Evolutionary conservation across 2,113 vertebrate species (phyloP), one percentile per base, ranked within the genome.

Genomic region (Pyrgilauda ruficollis): DNA sequence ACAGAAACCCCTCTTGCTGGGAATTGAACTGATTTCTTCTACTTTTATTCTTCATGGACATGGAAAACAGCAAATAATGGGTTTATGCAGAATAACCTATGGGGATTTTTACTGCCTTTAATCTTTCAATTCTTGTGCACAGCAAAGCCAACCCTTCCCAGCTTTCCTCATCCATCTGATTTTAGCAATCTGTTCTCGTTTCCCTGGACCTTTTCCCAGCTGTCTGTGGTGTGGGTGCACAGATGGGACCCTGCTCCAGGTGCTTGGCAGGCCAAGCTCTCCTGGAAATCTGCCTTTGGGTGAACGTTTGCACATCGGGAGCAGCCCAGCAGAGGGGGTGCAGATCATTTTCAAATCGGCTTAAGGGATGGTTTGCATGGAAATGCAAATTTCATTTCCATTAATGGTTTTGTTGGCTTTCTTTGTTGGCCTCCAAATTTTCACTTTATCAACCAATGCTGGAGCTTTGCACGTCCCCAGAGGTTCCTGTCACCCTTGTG

Each of bases 261-360:
- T 3, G 5, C 27, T 41, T 24, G 84, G 59, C 77, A 86, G 81
- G n/a, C 53, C 41, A 15, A 37, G 39, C 43, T 73, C 63, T 84
- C 41, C 59, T 3, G 1, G 63, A 69, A 62, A 37, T 66, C 6
- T 63, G 24, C 31, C 52, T 59, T 67, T 30, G 80, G 75, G 23
- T 7, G 14, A 58, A 31, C 6, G 73, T 96, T 81, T 90, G 78
- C 92, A 89, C 39, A 15, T 75, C 67, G 39, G 91, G 35, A 84
- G 81, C 84, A 96, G 90, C 89, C 97, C 96, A 96, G 90, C 94
- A 97, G 92, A 97, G 95, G 94, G 94, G 94, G 83, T 92, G 90
- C 90, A 88, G 82, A 30, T 58, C 95, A 50, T 43, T 94, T 80
- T 9, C 26, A 69, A 39, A 21, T 4, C 44, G 17, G 8, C 5